These are phyloP conservation scores for Clusia tigrina DNA, from an alignment of 2,888 invertebrate species.

Conservation along the genomic window DNA sequence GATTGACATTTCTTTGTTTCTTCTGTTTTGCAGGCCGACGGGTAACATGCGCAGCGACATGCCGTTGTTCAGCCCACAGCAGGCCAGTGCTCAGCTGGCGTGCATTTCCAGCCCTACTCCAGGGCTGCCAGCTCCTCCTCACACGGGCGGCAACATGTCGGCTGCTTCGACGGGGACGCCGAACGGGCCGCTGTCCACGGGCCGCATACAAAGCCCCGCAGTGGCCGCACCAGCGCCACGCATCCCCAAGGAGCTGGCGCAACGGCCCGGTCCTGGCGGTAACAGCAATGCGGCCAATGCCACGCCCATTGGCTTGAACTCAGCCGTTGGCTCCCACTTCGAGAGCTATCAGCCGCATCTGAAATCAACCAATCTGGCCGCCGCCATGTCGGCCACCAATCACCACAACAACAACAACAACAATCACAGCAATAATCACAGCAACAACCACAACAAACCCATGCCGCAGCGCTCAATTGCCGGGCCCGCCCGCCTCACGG, in stretches of 20 bases:
- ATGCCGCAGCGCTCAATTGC: constrained; percentile 61
- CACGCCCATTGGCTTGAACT: constrained; percentile 26
- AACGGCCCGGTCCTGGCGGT: constrained; percentile 48
- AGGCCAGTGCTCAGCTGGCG: constrained; percentile 39
- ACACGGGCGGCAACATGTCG: constrained; percentile 25
- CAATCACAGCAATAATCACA: constrained; percentile 36
- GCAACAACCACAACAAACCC: constrained; percentile 44
- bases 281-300: neutral
- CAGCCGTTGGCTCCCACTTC: constrained; percentile 24
- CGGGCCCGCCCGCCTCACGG: constrained; percentile 69
- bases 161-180: constrained; percentile 38
- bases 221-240: constrained; percentile 61
- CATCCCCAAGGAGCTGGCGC: constrained; percentile 62
- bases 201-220: constrained; percentile 59
- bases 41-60: constrained; percentile 66
- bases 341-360: constrained; percentile 5
- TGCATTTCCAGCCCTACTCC: constrained; percentile 39
- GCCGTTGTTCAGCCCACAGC: constrained; percentile 54
- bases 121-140: constrained; percentile 41
- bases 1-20: constrained; percentile 17
- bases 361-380: constrained; percentile 22
- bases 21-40: constrained; percentile 64
- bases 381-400: constrained; percentile 37
- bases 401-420: constrained; percentile 26
- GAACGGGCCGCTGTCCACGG: constrained; percentile 39